These are phyloP conservation scores for Cataglyphis hispanica DNA, from an alignment of 1,140 invertebrate species.

Conservation along the genomic window DNA sequence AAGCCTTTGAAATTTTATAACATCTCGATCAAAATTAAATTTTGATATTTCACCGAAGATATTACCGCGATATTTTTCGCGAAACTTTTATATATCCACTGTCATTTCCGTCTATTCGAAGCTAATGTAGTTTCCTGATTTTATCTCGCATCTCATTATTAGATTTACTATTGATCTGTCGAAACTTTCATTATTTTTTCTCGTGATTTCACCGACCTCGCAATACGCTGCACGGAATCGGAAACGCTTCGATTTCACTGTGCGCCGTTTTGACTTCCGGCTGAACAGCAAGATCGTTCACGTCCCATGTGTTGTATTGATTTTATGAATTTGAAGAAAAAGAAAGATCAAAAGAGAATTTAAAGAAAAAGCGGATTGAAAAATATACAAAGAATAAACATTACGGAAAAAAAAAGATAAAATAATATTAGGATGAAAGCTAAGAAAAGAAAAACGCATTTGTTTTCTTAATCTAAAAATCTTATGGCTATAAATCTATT, in stretches of 20 bases:
- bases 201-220: background rate
- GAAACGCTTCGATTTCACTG: background rate
- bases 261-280: background rate
- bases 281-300: conserved; percentile 3
- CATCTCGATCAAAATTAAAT: background rate
- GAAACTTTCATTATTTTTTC: background rate
- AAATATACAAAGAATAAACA: background rate
- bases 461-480: background rate
- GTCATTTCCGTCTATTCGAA: background rate
- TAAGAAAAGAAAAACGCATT: background rate
- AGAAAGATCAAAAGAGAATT: background rate
- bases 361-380: background rate
- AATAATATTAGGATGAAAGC: background rate
- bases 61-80: background rate
- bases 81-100: background rate
- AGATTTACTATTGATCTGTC: background rate
- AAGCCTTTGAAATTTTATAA: background rate
- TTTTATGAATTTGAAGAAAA: background rate
- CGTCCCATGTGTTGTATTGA: background rate
- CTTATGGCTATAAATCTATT: background rate
- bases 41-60: background rate
- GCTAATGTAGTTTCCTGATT: background rate
- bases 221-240: background rate
- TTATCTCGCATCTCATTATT: background rate
- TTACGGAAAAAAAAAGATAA: background rate